Conservation (phyloP, 2,888 invertebrate genomes). For the Agriopis leucophaearia region DNA sequence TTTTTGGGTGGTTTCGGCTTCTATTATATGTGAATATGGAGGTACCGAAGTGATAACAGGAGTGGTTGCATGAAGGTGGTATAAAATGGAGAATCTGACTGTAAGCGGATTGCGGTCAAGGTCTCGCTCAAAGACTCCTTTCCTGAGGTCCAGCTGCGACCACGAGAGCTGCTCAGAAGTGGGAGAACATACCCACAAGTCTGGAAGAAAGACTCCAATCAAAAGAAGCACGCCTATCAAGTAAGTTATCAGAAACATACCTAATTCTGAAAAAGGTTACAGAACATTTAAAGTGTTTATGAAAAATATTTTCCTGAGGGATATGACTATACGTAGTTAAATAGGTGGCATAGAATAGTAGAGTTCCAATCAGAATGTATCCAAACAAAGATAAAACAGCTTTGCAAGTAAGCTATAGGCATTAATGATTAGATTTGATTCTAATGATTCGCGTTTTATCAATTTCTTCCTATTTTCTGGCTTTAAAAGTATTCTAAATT, state of each 20-base stretch:
- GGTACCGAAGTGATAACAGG: constrained; percentile 41
- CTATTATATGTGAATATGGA: constrained; percentile 58
- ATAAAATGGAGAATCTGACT: constrained; percentile 73
- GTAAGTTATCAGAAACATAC: constrained; percentile 63
- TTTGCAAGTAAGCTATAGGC: too few species aligned
- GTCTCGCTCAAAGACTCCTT: constrained; percentile 90
- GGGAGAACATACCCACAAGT: constrained; percentile 84
- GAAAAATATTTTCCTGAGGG: too few species aligned
- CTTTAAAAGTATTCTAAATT: too few species aligned
- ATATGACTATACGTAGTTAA: too few species aligned
- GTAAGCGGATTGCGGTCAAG: constrained; percentile 88
- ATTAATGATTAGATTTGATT: too few species aligned
- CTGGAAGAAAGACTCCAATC: constrained; percentile 81
- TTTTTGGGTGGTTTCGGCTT: constrained; percentile 48
- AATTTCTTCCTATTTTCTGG: too few species aligned
- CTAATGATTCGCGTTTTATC: too few species aligned
- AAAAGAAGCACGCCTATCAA: constrained; percentile 81
- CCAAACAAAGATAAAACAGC: too few species aligned
- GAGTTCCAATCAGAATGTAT: too few species aligned
- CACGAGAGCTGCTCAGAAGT: constrained; percentile 84
- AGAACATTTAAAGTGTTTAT: too few species aligned
- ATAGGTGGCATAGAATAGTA: too few species aligned
- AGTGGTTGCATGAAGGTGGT: constrained; percentile 30
- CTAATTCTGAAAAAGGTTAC: background rate
- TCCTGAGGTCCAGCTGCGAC: constrained; percentile 86